Percentiles rank a stretch among this genome's conserved stretches.
Conservation (phyloP, 2,113 vertebrate genomes). For the Nibea albiflora region DNA sequence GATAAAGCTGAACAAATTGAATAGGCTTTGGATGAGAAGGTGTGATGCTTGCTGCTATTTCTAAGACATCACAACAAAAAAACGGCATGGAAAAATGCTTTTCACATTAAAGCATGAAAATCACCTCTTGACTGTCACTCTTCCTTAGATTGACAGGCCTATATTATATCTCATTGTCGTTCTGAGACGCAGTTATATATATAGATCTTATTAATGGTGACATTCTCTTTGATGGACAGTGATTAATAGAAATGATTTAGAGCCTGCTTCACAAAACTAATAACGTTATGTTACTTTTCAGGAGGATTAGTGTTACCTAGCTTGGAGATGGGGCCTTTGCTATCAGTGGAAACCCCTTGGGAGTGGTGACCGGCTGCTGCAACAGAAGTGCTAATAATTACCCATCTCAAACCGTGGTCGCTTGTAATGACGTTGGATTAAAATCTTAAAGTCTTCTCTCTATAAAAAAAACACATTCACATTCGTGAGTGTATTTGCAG, state of each 20-base stretch:
- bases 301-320: constrained; percentile 23
- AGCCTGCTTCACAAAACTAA: constrained; percentile 64
- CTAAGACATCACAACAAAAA: neutral
- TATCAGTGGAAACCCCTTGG: constrained; percentile 16
- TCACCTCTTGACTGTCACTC: neutral
- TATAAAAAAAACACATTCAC: neutral
- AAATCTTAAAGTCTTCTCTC: neutral
- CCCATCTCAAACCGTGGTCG: neutral
- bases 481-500: neutral
- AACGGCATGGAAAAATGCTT: neutral
- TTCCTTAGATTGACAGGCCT: constrained; percentile 11
- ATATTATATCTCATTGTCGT: neutral
- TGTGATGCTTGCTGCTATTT: neutral
- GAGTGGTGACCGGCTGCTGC: neutral
- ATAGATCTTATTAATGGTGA: constrained; percentile 40
- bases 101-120: neutral
- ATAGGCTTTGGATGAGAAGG: constrained; percentile 13
- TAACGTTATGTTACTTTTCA: constrained; percentile 48
- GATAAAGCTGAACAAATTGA: constrained; percentile 10
- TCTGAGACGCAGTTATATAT: constrained; percentile 14
- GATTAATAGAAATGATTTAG: constrained; percentile 49
- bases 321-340: neutral
- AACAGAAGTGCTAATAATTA: constrained; percentile 22
- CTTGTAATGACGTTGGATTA: neutral
- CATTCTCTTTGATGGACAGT: constrained; percentile 53